Evolutionary conservation across 2,888 invertebrate species (phyloP).

Genomic region (Drosophila mimetica): DNA sequence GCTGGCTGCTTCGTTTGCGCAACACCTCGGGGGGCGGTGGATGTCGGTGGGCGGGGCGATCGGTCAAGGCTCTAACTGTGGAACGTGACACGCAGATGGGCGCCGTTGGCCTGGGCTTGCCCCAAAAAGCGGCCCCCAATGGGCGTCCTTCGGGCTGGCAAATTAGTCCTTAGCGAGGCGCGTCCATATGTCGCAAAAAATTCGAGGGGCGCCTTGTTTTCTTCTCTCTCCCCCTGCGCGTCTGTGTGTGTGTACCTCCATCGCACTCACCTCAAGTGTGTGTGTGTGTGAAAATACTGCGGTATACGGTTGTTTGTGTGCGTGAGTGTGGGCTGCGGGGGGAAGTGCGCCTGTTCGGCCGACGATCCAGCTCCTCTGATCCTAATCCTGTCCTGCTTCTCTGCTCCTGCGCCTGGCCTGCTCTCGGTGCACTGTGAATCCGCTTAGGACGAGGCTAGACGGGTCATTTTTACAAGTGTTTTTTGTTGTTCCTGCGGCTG

Average conservation of each 20-base stretch:
- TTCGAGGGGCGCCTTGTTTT: constrained; percentile 34
- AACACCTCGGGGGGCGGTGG: constrained; percentile 44
- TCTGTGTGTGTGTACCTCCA: constrained; percentile 34
- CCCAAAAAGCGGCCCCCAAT: constrained; percentile 50
- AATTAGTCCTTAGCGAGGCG: constrained; percentile 13
- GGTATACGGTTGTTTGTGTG: constrained; percentile 49
- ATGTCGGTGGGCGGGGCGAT: constrained; percentile 53
- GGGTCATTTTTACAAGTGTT: constrained; percentile 67
- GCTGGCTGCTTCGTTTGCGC: constrained; percentile 64
- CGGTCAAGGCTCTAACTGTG: constrained; percentile 68
- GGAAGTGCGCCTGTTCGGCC: constrained; percentile 6
- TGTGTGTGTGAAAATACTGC: constrained; percentile 59
- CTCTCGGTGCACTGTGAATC: constrained; percentile 44
- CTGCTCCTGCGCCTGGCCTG: constrained; percentile 13
- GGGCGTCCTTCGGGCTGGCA: constrained; percentile 29
- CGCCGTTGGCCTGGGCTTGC: constrained; percentile 15
- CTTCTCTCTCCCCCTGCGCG: constrained; percentile 12
- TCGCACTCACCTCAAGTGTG: constrained; percentile 42
- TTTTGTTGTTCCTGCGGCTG: constrained; percentile 69
- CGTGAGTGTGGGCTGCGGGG: constrained; percentile 24
- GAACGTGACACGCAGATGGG: constrained; percentile 62
- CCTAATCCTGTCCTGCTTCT: not conserved
- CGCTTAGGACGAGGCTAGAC: constrained; percentile 45
- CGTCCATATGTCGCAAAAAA: constrained; percentile 46
- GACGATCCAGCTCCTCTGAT: not conserved